phyloP scores from a whole-genome alignment of 2,888 invertebrate species.

The Eurytoma californica region DNA sequence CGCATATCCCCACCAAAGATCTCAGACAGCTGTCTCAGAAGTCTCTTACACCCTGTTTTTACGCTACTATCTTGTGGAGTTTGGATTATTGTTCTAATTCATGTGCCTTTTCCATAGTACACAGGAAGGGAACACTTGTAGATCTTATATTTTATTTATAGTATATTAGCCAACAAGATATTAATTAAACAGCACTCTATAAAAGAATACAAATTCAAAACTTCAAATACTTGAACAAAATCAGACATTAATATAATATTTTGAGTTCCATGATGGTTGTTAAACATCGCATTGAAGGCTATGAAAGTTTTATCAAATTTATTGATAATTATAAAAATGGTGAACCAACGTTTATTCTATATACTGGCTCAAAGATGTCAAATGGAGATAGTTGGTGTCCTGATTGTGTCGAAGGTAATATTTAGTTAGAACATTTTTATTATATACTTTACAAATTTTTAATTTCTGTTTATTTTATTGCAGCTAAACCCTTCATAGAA shows the following conservation, averaged over 20 bases:
- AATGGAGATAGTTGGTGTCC: constrained; percentile 91
- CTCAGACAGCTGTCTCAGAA: no score
- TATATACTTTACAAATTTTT: constrained; percentile 14
- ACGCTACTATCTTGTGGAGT: no score
- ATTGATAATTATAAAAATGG: constrained; percentile 76
- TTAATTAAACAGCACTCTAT: no score
- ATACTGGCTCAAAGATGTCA: constrained; percentile 80
- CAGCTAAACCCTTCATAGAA: constrained; percentile 88
- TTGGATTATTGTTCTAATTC: no score
- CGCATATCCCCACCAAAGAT: no score
- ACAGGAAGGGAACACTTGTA: no score
- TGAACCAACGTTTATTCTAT: constrained; percentile 78
- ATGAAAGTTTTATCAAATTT: constrained; percentile 79
- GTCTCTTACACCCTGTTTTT: no score
- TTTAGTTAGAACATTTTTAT: neutral
- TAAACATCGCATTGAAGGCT: constrained; percentile 77
- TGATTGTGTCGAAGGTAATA: constrained; percentile 88
- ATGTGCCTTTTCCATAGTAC: no score
- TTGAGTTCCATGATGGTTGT: constrained; percentile 18
- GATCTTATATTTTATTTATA: no score
- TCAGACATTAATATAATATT: neutral
- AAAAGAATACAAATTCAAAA: neutral
- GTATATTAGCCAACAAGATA: neutral
- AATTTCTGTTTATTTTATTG: constrained; percentile 56
- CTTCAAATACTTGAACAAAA: neutral